A percentile compares a stretch with the other conserved stretches of the same genome.
Evolutionary conservation across 2,113 vertebrate species (phyloP).

Genomic region (Tychaedon coryphoeus): DNA sequence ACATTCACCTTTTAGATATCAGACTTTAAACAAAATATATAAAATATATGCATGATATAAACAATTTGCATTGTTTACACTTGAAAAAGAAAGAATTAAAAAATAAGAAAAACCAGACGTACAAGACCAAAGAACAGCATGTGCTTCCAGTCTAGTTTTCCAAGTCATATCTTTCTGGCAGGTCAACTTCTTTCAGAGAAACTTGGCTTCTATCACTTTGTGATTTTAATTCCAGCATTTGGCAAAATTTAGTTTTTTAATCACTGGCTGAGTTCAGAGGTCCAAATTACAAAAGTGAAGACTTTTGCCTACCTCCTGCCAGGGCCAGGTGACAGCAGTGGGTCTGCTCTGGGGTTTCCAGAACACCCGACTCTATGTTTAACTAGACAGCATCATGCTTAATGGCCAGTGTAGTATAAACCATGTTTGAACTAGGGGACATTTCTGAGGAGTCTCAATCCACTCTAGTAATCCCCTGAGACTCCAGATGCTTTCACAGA

Average conservation of each 20-base stretch:
- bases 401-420: not conserved
- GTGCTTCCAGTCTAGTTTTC: not conserved
- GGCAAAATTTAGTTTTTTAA: slow-evolving; percentile 8
- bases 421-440: not conserved
- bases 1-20: not conserved
- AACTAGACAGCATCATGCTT: not conserved
- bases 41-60: not conserved
- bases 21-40: not conserved
- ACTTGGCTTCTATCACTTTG: not conserved
- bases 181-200: not conserved
- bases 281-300: not conserved
- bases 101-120: not conserved
- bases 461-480: not conserved
- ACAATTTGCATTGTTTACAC: not conserved
- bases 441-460: not conserved
- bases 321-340: not conserved
- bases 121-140: not conserved
- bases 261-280: not conserved
- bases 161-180: not conserved
- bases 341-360: not conserved
- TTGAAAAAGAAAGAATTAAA: not conserved
- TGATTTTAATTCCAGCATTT: slow-evolving; percentile 24
- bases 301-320: not conserved
- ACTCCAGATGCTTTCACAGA: not conserved
- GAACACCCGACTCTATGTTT: fast-evolving